These are phyloP conservation scores for Rhagoletis zephyria DNA, from an alignment of 1,140 invertebrate genomes.

Conservation along the genomic window DNA sequence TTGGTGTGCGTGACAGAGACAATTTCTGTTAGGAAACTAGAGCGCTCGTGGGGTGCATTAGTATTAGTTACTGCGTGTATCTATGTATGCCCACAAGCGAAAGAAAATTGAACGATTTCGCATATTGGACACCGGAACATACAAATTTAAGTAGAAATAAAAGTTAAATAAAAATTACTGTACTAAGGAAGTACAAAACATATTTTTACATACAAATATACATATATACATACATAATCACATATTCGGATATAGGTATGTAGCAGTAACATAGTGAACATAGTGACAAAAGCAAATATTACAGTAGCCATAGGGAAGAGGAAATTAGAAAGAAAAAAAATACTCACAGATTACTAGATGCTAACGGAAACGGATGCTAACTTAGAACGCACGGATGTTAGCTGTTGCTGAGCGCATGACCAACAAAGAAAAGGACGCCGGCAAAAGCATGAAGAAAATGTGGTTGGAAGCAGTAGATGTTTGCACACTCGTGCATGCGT, in stretches of 20 bases:
- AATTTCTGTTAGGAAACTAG: too few relatives aligned
- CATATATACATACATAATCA: too few relatives aligned
- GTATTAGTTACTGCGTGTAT: too few relatives aligned
- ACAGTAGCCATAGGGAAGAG: not conserved
- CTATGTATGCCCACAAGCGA: not conserved
- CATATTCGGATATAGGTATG: too few relatives aligned
- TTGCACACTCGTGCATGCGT: not conserved
- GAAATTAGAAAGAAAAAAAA: not conserved
- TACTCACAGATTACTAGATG: not conserved
- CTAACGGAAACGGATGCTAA: slow-evolving; percentile 38
- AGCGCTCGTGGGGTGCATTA: too few relatives aligned
- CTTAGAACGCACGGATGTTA: slow-evolving; percentile 48
- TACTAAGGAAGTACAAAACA: not conserved
- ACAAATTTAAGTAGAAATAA: slow-evolving; percentile 13
- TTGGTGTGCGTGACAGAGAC: not conserved
- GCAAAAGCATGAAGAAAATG: too few relatives aligned
- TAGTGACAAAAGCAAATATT: slow-evolving; percentile 30
- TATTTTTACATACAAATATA: too few relatives aligned
- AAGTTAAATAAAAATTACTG: not conserved
- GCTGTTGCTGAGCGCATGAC: slow-evolving; percentile 20
- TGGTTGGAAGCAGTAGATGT: too few relatives aligned
- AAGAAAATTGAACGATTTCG: slow-evolving; percentile 3
- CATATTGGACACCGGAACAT: not conserved
- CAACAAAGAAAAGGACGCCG: slow-evolving; percentile 17
- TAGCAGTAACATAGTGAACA: slow-evolving; percentile 27